A percentile compares a stretch with the other conserved stretches of the same genome.
phyloP scores from a whole-genome alignment of 2,888 invertebrate species.

The Sclerodermus sp. region DNA sequence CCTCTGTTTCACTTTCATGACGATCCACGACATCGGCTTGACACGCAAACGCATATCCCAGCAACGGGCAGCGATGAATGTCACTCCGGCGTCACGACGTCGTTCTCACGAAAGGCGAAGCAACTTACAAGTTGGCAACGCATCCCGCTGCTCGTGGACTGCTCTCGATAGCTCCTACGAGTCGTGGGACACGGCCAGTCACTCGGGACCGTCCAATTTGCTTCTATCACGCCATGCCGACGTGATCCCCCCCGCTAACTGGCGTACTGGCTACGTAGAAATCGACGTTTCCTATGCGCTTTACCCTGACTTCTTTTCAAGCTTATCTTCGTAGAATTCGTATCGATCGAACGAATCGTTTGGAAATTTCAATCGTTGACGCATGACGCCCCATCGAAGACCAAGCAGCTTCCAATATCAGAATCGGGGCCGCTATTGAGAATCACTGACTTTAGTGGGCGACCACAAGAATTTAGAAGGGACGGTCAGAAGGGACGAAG shows the following conservation, averaged over 20 bases:
- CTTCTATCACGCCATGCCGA: constrained; percentile 5
- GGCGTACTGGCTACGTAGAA: too few relatives aligned
- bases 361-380: too few relatives aligned
- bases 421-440: constrained; percentile 18
- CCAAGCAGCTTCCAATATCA: too few relatives aligned
- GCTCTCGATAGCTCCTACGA: constrained; percentile 16
- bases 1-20: too few relatives aligned
- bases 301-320: too few relatives aligned
- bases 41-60: too few relatives aligned
- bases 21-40: too few relatives aligned
- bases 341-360: too few relatives aligned
- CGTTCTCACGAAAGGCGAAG: constrained; percentile 31
- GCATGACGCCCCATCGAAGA: too few relatives aligned
- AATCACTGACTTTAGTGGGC: constrained; percentile 40
- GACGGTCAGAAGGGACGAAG: constrained; percentile 36
- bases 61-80: too few relatives aligned
- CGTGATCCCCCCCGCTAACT: constrained; percentile 2
- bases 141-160: constrained; percentile 19
- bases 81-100: constrained; percentile 19
- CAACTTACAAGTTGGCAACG: constrained; percentile 13
- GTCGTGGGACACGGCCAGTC: constrained; percentile 5
- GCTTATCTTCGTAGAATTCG: too few relatives aligned
- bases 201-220: constrained; percentile 10
- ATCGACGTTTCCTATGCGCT: too few relatives aligned
- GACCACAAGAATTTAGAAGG: constrained; percentile 48